phyloP scores from a whole-genome alignment of 2,797 vertebrate genomes.

The Hafferia zeledoni region DNA sequence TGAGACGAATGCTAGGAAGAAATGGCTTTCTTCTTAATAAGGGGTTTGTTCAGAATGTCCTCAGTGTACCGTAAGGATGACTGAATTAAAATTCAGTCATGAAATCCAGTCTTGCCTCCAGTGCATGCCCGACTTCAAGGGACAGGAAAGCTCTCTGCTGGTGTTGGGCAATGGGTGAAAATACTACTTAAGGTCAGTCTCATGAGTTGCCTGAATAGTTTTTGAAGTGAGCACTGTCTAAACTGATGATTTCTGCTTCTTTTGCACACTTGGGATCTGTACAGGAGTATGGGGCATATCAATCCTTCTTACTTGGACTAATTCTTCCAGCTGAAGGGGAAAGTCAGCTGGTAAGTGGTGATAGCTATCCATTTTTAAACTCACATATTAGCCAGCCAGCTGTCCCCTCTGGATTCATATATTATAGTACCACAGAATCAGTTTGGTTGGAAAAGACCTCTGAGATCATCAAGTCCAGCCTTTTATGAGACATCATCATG shows the following conservation, averaged over 20 bases:
- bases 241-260: not conserved
- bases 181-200: not conserved
- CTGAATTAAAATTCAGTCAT: not conserved
- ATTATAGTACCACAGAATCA: not conserved
- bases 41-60: not conserved
- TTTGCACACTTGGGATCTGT: not conserved
- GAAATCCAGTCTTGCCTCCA: not conserved
- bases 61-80: not conserved
- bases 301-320: not conserved
- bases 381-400: not conserved
- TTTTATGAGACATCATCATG: not conserved
- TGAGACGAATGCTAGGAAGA: not conserved
- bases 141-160: not conserved
- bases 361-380: not conserved
- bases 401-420: not conserved
- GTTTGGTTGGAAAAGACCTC: not conserved
- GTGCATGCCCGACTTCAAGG: not conserved
- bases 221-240: not conserved
- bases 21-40: not conserved
- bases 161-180: not conserved
- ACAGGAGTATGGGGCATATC: not conserved
- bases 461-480: fast-evolving
- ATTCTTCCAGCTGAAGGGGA: not conserved
- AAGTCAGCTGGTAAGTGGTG: not conserved
- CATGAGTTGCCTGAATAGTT: fast-evolving